Base-by-base conservation (phyloP, 2,113 vertebrate genomes). In the Atrichornis clamosus region DNA sequence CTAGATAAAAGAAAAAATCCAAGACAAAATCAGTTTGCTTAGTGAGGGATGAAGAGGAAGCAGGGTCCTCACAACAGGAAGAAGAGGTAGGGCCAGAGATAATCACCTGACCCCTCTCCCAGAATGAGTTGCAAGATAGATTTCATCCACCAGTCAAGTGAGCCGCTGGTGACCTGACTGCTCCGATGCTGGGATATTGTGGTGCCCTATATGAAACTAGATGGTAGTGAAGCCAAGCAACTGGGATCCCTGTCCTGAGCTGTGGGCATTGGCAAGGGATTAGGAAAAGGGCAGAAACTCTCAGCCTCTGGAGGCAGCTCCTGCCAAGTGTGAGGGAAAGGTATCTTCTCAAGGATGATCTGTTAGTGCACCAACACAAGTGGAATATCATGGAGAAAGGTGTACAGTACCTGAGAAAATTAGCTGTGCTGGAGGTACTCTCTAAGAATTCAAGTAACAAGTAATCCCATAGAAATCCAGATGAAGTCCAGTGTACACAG, bases 151-250 rank as follows among this genome's bases (percentile, higher is more conserved):
- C 55, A 69, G 53, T 49, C 32, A 37, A 32, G 37, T 27, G 44
- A 77, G 27, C 26, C 32, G 32, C 13, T 44, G 0, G 1, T 59
- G 37, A 59, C 46, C 63, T 46, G 46, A 10, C 22, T 44, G 46
- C 27, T 68, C 53, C 22, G 35, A 4, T 28, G 52, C 39, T 53
- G 27, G 37, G 15, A 33, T 33, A 10, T 19, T 0, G 0, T 37
- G 63, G 41, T 17, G 27, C 46, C 19, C 1, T 0, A 10, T 33
- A 23, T 33, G 63, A 69, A 53, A 77, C 10, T 13, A 24, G 27
- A 23, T 33, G 18, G 27, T 15, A 39, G 10, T 23, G 53, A 69
- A 60, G 37, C 9, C 6, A 7, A 37, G 8, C 12, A 44, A 19
- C 22, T 19, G 37, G 44, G 7, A 68, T 27, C 14, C 27, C 37